phyloP scores from a whole-genome alignment of 1,140 invertebrate genomes.

The Nylanderia fulva region DNA sequence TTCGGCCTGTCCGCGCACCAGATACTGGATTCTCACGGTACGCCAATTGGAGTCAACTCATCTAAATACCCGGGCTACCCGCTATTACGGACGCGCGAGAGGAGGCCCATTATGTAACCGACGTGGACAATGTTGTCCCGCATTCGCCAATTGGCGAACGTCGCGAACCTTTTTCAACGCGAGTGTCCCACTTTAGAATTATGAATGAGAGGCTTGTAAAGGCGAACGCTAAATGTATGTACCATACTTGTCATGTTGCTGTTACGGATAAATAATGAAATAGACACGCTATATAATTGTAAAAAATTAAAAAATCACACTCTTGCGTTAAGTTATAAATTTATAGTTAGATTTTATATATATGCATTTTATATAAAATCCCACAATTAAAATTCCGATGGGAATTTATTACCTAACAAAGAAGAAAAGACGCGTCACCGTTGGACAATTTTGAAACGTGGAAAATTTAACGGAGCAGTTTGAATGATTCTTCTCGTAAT shows the following conservation, averaged over 20 bases:
- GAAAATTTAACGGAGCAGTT: conserved; percentile 41
- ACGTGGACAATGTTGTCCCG: conserved; percentile 72
- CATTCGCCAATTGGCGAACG: conserved; percentile 69
- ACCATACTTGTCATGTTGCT: not conserved
- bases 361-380: too few species aligned
- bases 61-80: conserved; percentile 75
- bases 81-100: conserved; percentile 66
- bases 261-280: not conserved
- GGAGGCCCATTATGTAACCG: conserved; percentile 71
- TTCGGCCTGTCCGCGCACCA: conserved; percentile 67
- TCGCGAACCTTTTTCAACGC: conserved; percentile 38
- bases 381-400: not conserved
- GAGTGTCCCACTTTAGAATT: conserved; percentile 52
- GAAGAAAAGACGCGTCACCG: not conserved
- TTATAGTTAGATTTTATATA: not conserved
- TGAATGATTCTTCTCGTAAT: conserved; percentile 62
- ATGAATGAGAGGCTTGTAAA: conserved; percentile 33
- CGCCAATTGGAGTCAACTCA: conserved; percentile 77
- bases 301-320: too few species aligned
- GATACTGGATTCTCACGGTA: conserved; percentile 78
- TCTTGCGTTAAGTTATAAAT: not conserved
- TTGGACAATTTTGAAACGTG: not conserved
- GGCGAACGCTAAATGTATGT: conserved; percentile 12
- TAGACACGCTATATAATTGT: not conserved
- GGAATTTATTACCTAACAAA: not conserved